These are phyloP conservation scores for Falco rusticolus DNA, from an alignment of 2,797 vertebrate genomes.

Conservation along the genomic window DNA sequence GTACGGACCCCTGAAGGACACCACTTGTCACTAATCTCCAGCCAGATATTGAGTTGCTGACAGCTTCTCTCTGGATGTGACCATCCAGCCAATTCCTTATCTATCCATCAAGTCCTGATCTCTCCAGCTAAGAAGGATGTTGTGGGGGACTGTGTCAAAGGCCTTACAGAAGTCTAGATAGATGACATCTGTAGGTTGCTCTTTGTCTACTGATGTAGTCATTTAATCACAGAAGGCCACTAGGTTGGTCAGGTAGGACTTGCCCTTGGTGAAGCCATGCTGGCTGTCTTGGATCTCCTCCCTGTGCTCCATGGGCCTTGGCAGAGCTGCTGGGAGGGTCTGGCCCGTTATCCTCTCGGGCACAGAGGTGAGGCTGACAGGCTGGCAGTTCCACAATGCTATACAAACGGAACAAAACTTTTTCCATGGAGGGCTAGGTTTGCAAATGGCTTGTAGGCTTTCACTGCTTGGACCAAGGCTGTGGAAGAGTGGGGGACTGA, in stretches of 20 bases:
- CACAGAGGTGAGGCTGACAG: background rate
- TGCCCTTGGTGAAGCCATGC: background rate
- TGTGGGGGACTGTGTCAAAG: too few relatives aligned
- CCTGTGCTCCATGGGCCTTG: background rate
- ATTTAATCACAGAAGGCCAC: too few relatives aligned
- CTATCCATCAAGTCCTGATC: background rate
- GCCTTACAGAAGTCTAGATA: too few relatives aligned
- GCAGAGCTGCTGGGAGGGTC: background rate
- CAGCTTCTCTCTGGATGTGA: background rate
- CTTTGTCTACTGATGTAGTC: too few relatives aligned
- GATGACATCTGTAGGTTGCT: too few relatives aligned
- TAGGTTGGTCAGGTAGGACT: background rate
- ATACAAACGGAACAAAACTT: background rate
- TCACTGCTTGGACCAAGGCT: background rate
- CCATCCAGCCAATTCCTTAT: background rate
- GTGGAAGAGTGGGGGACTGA: background rate
- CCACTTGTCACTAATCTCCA: too few relatives aligned
- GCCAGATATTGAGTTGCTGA: background rate
- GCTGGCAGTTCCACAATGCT: background rate
- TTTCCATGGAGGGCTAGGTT: background rate
- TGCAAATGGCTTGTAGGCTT: background rate
- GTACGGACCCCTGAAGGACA: background rate
- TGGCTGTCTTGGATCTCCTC: too few relatives aligned
- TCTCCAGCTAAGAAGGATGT: background rate
- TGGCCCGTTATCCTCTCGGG: background rate